These are phyloP conservation scores for Aplochiton taeniatus DNA, from an alignment of 2,797 vertebrate species.

Conservation along the genomic window DNA sequence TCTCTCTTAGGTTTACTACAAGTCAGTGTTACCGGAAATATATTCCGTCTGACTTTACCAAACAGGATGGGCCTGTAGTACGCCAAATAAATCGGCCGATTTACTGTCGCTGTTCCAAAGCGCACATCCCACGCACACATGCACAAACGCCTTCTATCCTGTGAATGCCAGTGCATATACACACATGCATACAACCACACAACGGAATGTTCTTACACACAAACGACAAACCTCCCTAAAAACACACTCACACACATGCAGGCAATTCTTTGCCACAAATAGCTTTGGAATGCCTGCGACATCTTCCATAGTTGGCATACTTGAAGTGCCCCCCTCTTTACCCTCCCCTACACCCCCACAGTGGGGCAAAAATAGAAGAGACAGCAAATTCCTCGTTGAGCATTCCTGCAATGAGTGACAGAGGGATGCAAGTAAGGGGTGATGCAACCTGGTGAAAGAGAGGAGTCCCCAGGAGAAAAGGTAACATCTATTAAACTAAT, in stretches of 20 bases:
- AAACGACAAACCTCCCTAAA: conserved; percentile 55
- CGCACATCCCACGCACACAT: conserved; percentile 57
- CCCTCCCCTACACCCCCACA: conserved; percentile 5
- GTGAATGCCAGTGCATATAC: conserved; percentile 28
- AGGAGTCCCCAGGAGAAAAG: conserved; percentile 58
- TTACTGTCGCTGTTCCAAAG: conserved; percentile 79
- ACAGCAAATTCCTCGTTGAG: conserved; percentile 78
- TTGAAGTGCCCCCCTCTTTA: conserved; percentile 70
- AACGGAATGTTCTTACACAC: conserved; percentile 47
- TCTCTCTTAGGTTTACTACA: conserved; percentile 46
- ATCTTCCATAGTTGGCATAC: conserved; percentile 87
- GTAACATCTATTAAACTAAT: conserved; percentile 33
- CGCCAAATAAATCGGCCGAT: conserved; percentile 77
- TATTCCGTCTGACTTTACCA: conserved; percentile 37
- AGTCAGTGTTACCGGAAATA: conserved; percentile 36
- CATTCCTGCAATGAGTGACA: conserved; percentile 75
- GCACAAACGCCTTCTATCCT: conserved; percentile 36
- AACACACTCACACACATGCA: conserved; percentile 66
- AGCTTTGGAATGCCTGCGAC: conserved; percentile 87
- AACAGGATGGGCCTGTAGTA: conserved; percentile 74
- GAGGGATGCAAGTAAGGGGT: conserved; percentile 57
- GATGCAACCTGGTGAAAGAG: conserved; percentile 79
- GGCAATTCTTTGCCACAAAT: conserved; percentile 89
- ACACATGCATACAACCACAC: conserved; percentile 14
- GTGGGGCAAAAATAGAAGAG: conserved; percentile 86